A percentile compares a stretch with the other conserved stretches of the same genome.
Conservation (phyloP, 2,113 vertebrate genomes). For the Eonycteris spelaea region DNA sequence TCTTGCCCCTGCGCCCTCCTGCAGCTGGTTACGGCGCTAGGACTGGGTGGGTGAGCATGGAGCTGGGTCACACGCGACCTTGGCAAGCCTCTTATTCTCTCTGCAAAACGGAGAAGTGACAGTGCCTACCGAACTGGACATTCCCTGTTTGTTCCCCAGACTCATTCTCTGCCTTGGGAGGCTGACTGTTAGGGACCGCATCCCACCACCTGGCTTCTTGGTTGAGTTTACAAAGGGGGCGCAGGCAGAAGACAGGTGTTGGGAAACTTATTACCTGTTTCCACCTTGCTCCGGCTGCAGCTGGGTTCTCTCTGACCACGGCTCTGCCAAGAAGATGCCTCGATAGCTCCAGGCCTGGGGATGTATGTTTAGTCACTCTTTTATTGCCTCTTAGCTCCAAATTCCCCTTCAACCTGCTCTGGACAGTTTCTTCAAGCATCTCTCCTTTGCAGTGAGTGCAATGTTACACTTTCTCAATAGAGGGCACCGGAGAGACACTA, state of each 20-base stretch:
- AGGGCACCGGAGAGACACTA: background rate
- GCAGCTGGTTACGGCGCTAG: background rate
- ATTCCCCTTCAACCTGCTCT: background rate
- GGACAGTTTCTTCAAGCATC: background rate
- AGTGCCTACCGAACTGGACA: background rate
- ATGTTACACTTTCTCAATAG: background rate
- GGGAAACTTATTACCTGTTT: background rate
- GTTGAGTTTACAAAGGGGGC: background rate
- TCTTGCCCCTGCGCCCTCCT: background rate
- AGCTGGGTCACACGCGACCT: background rate
- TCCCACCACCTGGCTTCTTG: background rate
- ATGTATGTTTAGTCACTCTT: background rate
- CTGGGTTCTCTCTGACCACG: background rate
- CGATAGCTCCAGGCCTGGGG: background rate
- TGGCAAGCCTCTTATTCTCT: background rate
- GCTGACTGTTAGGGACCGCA: background rate
- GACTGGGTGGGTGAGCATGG: fast-evolving
- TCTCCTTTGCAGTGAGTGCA: background rate
- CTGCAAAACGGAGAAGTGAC: background rate
- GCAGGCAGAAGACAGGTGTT: background rate
- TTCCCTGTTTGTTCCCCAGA: background rate
- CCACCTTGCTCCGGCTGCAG: background rate
- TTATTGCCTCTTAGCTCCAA: background rate
- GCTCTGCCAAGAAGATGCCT: background rate
- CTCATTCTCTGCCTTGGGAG: background rate